These are phyloP conservation scores for Chroicocephalus ridibundus DNA, from an alignment of 2,113 vertebrate genomes.

Conservation along the genomic window DNA sequence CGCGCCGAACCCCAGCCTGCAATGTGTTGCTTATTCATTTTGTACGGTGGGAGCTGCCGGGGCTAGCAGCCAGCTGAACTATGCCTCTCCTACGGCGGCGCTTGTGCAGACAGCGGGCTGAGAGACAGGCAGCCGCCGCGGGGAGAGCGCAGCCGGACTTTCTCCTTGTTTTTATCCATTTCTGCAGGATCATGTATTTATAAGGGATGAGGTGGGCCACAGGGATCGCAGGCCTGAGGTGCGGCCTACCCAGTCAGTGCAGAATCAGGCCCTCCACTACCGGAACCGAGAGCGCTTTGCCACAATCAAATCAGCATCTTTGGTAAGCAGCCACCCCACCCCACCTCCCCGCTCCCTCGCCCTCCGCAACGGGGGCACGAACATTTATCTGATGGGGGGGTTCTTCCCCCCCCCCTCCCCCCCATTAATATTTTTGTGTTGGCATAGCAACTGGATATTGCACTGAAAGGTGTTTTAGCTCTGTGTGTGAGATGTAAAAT, in stretches of 20 bases:
- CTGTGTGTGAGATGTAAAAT: slow-evolving; percentile 12
- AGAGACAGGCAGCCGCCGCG: slow-evolving; percentile 78
- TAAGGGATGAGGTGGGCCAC: slow-evolving; percentile 94
- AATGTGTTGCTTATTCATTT: slow-evolving; percentile 86
- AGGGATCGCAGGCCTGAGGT: slow-evolving; percentile 90
- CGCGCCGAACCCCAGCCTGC: slow-evolving; percentile 77
- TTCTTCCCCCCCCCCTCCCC: not conserved
- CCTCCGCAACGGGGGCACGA: slow-evolving; percentile 59
- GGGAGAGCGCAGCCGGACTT: slow-evolving; percentile 82
- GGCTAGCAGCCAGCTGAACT: slow-evolving; percentile 84
- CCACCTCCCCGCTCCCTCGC: not conserved
- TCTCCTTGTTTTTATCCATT: slow-evolving; percentile 93
- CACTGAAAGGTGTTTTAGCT: slow-evolving; percentile 42
- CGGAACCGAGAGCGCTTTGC: slow-evolving; percentile 96
- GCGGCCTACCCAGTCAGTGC: slow-evolving; percentile 88
- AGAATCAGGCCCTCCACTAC: slow-evolving; percentile 92
- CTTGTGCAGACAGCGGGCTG: slow-evolving; percentile 83
- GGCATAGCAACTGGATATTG: slow-evolving; percentile 82
- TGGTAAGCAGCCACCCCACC: slow-evolving; percentile 84
- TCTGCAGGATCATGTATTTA: slow-evolving; percentile 94
- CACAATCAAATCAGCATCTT: slow-evolving; percentile 98
- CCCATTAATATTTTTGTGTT: slow-evolving; percentile 71
- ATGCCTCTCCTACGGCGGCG: slow-evolving; percentile 85
- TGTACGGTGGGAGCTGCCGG: slow-evolving; percentile 82
- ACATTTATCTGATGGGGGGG: not conserved